Conservation (phyloP, 1,140 invertebrate genomes). For the Zaprionus capensis region DNA sequence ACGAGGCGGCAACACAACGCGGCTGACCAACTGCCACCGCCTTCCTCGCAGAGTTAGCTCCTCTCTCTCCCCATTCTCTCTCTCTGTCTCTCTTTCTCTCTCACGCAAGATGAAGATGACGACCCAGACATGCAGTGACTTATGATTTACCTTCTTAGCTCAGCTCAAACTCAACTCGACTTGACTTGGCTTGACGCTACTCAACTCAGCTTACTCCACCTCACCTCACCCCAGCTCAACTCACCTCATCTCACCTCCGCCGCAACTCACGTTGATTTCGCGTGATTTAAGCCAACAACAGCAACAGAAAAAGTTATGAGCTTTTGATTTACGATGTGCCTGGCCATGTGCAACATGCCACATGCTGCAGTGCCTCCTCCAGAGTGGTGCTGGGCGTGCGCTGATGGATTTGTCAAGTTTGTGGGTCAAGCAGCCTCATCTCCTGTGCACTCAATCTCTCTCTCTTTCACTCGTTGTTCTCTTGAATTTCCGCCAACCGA, state of each 20-base stretch:
- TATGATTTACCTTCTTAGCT: constrained; percentile 69
- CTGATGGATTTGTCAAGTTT: constrained; percentile 81
- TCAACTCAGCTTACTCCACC: no score
- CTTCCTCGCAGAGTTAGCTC: constrained; percentile 14
- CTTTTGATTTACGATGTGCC: constrained; percentile 76
- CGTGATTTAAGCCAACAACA: constrained; percentile 56
- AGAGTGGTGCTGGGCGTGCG: constrained; percentile 49
- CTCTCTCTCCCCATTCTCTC: background rate
- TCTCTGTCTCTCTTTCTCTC: background rate
- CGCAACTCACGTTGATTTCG: constrained; percentile 46
- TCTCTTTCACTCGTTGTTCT: constrained; percentile 24
- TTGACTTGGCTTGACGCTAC: background rate
- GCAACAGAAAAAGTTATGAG: constrained; percentile 72
- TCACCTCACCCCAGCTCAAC: background rate
- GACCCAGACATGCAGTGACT: constrained; percentile 80
- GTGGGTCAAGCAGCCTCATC: constrained; percentile 60
- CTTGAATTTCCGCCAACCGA: constrained; percentile 65
- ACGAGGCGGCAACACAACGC: constrained; percentile 52
- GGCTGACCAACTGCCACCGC: constrained; percentile 18
- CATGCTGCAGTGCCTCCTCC: constrained; percentile 13
- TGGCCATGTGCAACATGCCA: constrained; percentile 33
- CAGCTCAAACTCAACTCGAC: constrained; percentile 6
- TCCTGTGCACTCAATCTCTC: constrained; percentile 10
- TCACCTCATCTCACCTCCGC: background rate
- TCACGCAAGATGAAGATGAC: constrained; percentile 62